These are phyloP conservation scores for Arizona elegans DNA, from an alignment of 2,113 vertebrate genomes.

Conservation along the genomic window DNA sequence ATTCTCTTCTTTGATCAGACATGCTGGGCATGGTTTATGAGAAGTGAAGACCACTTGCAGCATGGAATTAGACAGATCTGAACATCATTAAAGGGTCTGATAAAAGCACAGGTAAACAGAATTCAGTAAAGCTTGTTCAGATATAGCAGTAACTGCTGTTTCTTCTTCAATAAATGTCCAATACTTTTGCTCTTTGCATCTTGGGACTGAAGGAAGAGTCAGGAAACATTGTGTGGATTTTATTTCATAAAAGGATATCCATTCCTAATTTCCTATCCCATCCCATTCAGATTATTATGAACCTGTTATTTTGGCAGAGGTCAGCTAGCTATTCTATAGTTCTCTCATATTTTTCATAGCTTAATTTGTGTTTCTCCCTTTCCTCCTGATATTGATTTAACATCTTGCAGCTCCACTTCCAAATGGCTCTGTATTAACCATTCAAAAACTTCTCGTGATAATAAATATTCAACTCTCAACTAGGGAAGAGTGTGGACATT, in stretches of 20 bases:
- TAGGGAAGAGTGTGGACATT: background rate
- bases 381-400: background rate
- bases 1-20: slow-evolving; percentile 25
- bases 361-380: background rate
- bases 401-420: background rate
- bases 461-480: background rate
- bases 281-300: background rate
- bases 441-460: background rate
- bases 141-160: background rate
- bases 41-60: slow-evolving; percentile 20
- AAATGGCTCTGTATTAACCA: background rate
- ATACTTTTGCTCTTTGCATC: background rate
- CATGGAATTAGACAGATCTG: slow-evolving; percentile 14
- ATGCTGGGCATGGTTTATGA: slow-evolving; percentile 29
- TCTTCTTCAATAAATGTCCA: slow-evolving; percentile 8
- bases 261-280: background rate
- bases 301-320: background rate
- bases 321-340: background rate
- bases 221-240: background rate
- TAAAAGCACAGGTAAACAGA: background rate
- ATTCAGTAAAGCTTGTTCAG: slow-evolving; percentile 27
- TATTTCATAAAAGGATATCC: background rate
- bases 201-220: background rate
- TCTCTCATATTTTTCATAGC: background rate
- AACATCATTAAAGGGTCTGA: slow-evolving; percentile 30